Evolutionary conservation across 2,888 invertebrate species (phyloP), one percentile per base, ranked within the genome.

Genomic region (Cabera pusaria): DNA sequence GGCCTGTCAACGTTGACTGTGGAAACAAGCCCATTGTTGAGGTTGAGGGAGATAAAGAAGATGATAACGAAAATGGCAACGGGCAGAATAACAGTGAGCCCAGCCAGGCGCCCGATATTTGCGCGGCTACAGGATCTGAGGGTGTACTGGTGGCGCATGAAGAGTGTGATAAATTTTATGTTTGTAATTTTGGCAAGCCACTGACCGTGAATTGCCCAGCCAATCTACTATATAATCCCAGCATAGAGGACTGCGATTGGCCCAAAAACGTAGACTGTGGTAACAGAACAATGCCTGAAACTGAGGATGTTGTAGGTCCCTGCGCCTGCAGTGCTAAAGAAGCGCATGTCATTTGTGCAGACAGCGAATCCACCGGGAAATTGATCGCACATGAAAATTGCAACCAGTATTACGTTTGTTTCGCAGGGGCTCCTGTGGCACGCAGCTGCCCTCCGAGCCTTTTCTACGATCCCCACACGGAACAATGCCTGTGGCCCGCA

Each of bases 131-230:
- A 0, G 56, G 46, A 1, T 66, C 70, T 1, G 57, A 63, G 3
- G 64, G 70, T 3, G 28, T 52, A 1, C 42, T 69, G 1, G 49
- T 73, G 0, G 69, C 67, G 7, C 64, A 72, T 18, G 64, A 71
- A 41, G 59, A 64, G 28, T 74, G 74, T 38, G 64, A 68, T 27
- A 51, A 67, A 32, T 75, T 66, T 49, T 74, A 72, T 41, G 52
- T 56, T 7, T 74, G 74, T 5, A 36, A 25, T 4, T 9, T 51
- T 1, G 69, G 73, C 0, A 27, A 9, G 5, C 66, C 72, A 0
- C 55, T 72, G 0, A 44, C 49, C 0, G n/a, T 56, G 0, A 28
- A 22, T 4, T 75, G 75, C 28, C 41, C 42, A 3, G 18, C 12
- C 2, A 44, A 25, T 10, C 57, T 72, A 0, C 12, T 67, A 0